Percentiles rank a stretch among this genome's conserved stretches.
Conservation (phyloP, 2,888 invertebrate species). For the Leptura quadrifasciata region DNA sequence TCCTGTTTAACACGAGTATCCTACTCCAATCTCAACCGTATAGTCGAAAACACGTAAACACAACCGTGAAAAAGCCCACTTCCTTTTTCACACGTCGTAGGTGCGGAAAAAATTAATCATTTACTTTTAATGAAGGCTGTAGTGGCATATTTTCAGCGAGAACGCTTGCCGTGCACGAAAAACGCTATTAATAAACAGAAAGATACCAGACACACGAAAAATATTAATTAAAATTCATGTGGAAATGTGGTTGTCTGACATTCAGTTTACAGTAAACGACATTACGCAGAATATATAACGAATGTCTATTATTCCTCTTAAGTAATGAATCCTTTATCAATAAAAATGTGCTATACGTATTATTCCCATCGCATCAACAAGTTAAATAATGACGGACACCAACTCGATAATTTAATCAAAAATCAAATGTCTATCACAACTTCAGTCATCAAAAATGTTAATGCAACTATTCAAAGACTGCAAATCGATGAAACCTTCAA, state of each 20-base stretch:
- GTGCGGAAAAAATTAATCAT: slow-evolving; percentile 52
- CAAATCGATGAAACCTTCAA: too few species aligned
- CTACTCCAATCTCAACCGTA: slow-evolving; percentile 30
- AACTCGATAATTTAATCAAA: too few species aligned
- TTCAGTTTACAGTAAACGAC: slow-evolving; percentile 2
- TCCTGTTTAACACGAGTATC: slow-evolving; percentile 31
- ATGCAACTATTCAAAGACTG: too few species aligned
- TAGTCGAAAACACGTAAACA: slow-evolving; percentile 46
- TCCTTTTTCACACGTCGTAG: slow-evolving; percentile 50
- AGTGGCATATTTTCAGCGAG: slow-evolving; percentile 18
- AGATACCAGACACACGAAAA: slow-evolving; percentile 24
- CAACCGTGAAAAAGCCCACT: slow-evolving; percentile 48
- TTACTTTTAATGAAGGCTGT: slow-evolving; percentile 49
- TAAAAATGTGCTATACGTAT: too few species aligned
- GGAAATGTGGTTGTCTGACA: slow-evolving; percentile 9
- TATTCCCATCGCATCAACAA: too few species aligned
- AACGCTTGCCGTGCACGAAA: slow-evolving; percentile 16
- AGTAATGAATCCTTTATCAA: too few species aligned
- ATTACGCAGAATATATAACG: background rate
- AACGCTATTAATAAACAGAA: slow-evolving; percentile 26
- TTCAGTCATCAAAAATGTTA: too few species aligned
- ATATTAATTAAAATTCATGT: slow-evolving; percentile 24
- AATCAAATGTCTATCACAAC: too few species aligned
- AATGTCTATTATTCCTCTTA: too few species aligned
- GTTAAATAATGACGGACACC: too few species aligned